These are phyloP conservation scores for Drosophila peninsularis DNA, from an alignment of 2,888 invertebrate species.

Conservation along the genomic window DNA sequence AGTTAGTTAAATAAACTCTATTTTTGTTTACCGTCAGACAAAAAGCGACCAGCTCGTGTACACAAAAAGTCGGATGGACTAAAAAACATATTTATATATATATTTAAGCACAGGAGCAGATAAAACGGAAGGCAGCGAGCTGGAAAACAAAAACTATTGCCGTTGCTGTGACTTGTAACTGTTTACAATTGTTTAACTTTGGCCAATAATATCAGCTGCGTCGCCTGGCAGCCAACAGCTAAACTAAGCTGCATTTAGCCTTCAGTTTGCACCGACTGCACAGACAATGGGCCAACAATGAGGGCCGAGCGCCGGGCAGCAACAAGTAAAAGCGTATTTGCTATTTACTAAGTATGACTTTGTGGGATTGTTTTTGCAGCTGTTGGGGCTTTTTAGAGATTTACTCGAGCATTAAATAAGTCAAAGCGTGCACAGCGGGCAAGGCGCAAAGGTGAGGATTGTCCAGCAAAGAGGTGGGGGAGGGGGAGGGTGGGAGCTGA, in stretches of 20 bases:
- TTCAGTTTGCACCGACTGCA: slow-evolving; percentile 13
- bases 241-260: slow-evolving; percentile 66
- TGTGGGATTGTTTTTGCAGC: slow-evolving; percentile 61
- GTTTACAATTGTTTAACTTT: slow-evolving; percentile 76
- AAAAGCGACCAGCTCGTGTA: not conserved
- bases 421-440: slow-evolving; percentile 57
- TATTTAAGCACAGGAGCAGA: slow-evolving; percentile 7
- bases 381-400: slow-evolving; percentile 63
- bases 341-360: slow-evolving; percentile 73
- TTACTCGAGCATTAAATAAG: slow-evolving; percentile 80
- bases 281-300: slow-evolving; percentile 43
- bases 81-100: slow-evolving; percentile 5
- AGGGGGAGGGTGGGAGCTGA: too few species aligned
- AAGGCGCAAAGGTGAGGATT: slow-evolving; percentile 6
- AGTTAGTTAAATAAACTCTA: not conserved
- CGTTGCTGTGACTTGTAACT: slow-evolving; percentile 66
- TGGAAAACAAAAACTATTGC: slow-evolving; percentile 69
- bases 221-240: slow-evolving; percentile 45
- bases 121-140: slow-evolving; percentile 17
- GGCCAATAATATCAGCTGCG: slow-evolving; percentile 73
- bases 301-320: slow-evolving; percentile 34
- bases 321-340: slow-evolving; percentile 76
- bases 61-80: not conserved
- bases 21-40: not conserved
- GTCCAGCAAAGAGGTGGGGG: not conserved